Evolutionary conservation across 2,797 vertebrate genomes (phyloP).

Genomic region (Anolis apletophallus): DNA sequence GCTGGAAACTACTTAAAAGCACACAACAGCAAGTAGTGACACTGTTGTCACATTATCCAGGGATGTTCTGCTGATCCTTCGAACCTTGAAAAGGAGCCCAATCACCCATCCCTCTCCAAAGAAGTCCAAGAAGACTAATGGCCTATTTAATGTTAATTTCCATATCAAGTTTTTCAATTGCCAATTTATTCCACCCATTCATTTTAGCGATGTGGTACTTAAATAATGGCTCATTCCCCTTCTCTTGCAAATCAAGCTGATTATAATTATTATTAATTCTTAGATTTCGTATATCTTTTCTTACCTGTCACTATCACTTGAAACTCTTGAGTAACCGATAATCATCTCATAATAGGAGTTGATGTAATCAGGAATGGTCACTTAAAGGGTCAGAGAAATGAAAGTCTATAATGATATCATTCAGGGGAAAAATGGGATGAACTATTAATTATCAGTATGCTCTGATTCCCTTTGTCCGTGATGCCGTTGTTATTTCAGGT

Average conservation of each 20-base stretch:
- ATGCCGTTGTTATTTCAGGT: not conserved
- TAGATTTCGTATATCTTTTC: not conserved
- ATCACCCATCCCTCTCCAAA: not conserved
- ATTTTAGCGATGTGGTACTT: slow-evolving; percentile 12
- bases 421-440: slow-evolving; percentile 14
- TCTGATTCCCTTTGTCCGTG: slow-evolving; percentile 15
- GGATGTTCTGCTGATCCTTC: too few relatives aligned
- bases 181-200: not conserved
- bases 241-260: not conserved
- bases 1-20: too few relatives aligned
- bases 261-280: slow-evolving; percentile 29
- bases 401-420: not conserved
- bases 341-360: not conserved
- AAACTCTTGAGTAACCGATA: slow-evolving; percentile 16
- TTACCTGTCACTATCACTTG: not conserved
- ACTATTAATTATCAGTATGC: not conserved
- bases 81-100: too few relatives aligned
- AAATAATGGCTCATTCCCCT: slow-evolving; percentile 26
- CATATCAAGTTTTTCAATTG: not conserved
- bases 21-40: too few relatives aligned
- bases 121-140: not conserved
- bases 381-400: not conserved
- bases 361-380: not conserved
- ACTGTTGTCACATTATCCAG: too few relatives aligned
- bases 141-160: slow-evolving; percentile 2